Evolutionary conservation across 2,888 invertebrate genomes (phyloP).

Genomic region (Spodoptera picta): DNA sequence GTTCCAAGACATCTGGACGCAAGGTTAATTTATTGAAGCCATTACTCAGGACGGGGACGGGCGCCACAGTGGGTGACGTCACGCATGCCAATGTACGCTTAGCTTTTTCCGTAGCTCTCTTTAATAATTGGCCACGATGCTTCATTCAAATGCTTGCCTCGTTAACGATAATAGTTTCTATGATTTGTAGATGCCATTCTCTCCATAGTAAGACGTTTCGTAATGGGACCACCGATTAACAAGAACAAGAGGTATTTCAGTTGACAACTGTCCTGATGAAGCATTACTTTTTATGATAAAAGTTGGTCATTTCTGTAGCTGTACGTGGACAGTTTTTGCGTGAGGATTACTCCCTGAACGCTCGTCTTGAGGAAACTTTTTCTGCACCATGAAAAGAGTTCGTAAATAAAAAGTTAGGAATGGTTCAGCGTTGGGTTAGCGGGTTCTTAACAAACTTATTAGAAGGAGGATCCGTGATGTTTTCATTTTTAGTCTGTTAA

Average conservation of each 20-base stretch:
- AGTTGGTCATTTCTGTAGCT: constrained; percentile 45
- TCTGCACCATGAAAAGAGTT: constrained; percentile 44
- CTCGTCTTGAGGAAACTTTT: constrained; percentile 51
- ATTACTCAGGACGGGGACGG: constrained; percentile 66
- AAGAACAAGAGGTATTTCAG: constrained; percentile 48
- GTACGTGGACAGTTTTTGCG: constrained; percentile 49
- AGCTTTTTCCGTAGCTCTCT: constrained; percentile 57
- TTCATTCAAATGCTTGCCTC: constrained; percentile 65
- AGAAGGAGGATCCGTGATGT: constrained; percentile 17
- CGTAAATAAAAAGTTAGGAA: constrained; percentile 45
- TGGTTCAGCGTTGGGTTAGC: constrained; percentile 34
- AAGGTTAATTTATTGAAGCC: constrained; percentile 70
- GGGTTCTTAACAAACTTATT: constrained; percentile 42
- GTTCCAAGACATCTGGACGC: constrained; percentile 69
- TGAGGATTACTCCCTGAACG: constrained; percentile 44
- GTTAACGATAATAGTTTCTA: constrained; percentile 67
- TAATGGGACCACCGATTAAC: constrained; percentile 59
- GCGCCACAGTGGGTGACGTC: constrained; percentile 62
- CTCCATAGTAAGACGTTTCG: constrained; percentile 44
- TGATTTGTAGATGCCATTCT: constrained; percentile 63
- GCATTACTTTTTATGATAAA: constrained; percentile 56
- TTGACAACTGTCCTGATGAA: constrained; percentile 53
- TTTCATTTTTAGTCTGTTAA: constrained; percentile 40
- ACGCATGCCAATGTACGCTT: constrained; percentile 60
- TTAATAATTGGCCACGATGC: constrained; percentile 61